Evolutionary conservation across 2,888 invertebrate genomes (phyloP), one percentile per base, ranked within the genome.

Genomic region (Linnaemya tessellans): DNA sequence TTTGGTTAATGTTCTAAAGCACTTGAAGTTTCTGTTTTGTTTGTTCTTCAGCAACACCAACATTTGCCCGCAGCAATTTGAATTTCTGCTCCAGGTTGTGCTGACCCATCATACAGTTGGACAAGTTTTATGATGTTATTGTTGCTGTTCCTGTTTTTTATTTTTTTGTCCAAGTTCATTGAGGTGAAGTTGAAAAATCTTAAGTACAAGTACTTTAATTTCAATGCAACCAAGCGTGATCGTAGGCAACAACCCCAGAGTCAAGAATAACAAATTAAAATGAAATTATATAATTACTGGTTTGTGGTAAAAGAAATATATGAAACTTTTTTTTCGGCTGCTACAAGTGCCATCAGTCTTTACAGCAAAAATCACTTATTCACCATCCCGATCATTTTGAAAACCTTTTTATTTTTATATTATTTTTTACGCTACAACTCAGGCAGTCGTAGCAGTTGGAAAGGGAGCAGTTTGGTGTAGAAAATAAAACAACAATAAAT

Each of bases 161-260:
- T n/a, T n/a, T n/a, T n/a, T 22, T 10, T 25, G 9, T 46, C 3
- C 13, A 18, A 30, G 30, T 67, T 67, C 2, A 30, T 49, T 67
- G 30, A 18, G 18, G 22, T 8, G 3, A 9, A 25, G 64, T 70
- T 49, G 43, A 54, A 74, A 30, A 65, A 25, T 30, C 70, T 20
- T n/a, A 70, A 77, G 15, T 30, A n/a, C 7, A 3, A 0, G 15
- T n/a, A 54, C 46, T 43, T 56, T n/a, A 67, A 62, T 58, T 65
- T 60, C 5, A 22, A 60, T n/a, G 38, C 82, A 85, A 79, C 82
- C 82, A 79, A 70, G 70, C 85, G 58, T 85, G 62, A 80, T 77
- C 67, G 68, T 25, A 78, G 54, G 58, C 64, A 79, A 67, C 30
- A 60, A 68, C 51, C 13, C 58, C 10, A 51, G n/a, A 64, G 58